Base-by-base conservation (phyloP, 1,140 invertebrate species). In the Listronotus oregonensis region DNA sequence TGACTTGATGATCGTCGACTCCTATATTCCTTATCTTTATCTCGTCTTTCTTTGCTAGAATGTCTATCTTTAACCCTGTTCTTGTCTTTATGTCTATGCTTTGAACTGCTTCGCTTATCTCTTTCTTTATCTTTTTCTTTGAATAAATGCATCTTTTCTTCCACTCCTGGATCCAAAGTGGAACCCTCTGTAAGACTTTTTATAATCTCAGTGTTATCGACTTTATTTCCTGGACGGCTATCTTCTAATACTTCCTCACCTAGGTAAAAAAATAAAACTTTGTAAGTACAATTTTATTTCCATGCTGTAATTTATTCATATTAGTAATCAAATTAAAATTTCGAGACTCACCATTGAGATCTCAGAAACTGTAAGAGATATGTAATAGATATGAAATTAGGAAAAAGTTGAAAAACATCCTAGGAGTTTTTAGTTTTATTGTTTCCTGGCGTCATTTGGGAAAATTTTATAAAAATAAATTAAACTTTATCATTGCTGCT, bases 171-270 rank as follows among this genome's bases (percentile, higher is more conserved):
- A 17, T 73, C 68, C 11, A 67, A 56, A 43, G 62, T 54, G 17
- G 64, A 63, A 50, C 71, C 71, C 51, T 73, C 70, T 1, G 71
- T 71, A 61, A 77, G 55, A 51, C 69, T 71, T 32, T 73, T 67
- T 39, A 79, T 71, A 7, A 77, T 64, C 73, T 79, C 78, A 0
- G 70, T 73, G 42, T 73, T 78, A 43, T 77, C 74, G 2, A 72
- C 64, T 55, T 69, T 66, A 63, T 73, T 73, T 46, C 64, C 68
- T 11, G 61, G 68, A 12, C 72, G 64, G 63, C 74, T 73, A 39
- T 78, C 78, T 71, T 79, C 77, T 17, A 79, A 71, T 14, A 77
- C 72, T 74, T 78, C 74, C 62, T 77, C 75, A 27, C 75, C 73
- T 76, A 52, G 5, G 5, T 27, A 27, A 10, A 37, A 37, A 37